Conservation (phyloP, 2,113 vertebrate genomes). For the Morphnarchus princeps region DNA sequence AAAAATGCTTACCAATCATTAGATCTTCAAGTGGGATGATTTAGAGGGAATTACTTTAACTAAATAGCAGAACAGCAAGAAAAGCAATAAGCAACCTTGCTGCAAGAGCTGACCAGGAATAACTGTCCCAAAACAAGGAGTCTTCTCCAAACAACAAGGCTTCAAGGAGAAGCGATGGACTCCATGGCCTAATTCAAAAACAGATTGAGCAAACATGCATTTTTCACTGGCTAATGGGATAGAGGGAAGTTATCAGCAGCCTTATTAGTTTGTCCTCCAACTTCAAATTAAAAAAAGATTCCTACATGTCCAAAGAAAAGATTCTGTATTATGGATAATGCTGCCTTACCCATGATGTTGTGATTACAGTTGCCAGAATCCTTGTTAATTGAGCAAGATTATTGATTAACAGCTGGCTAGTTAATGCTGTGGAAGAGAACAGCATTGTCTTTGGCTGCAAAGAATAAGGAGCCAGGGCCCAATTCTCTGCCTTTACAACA, state of each 20-base stretch:
- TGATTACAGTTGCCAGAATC: neutral
- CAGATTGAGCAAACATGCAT: neutral
- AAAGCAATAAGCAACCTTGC: neutral
- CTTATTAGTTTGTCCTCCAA: neutral
- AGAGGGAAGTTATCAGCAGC: neutral
- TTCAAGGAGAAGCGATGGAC: neutral
- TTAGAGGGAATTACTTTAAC: neutral
- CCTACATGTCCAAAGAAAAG: neutral
- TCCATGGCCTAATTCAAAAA: neutral
- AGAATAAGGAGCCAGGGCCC: neutral
- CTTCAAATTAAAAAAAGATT: neutral
- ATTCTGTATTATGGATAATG: neutral
- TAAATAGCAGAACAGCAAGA: neutral
- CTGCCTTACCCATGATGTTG: neutral
- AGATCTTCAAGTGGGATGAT: neutral
- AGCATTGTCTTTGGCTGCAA: neutral
- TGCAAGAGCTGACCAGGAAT: neutral
- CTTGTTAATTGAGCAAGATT: neutral
- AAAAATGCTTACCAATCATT: neutral
- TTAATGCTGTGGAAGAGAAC: neutral
- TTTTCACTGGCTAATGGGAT: neutral
- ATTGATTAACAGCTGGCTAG: neutral
- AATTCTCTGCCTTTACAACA: neutral
- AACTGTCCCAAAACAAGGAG: neutral
- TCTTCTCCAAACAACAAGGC: neutral